Conservation (phyloP, 64 coral and sea anemone genomes). For the Dendronephthya gigantea region DNA sequence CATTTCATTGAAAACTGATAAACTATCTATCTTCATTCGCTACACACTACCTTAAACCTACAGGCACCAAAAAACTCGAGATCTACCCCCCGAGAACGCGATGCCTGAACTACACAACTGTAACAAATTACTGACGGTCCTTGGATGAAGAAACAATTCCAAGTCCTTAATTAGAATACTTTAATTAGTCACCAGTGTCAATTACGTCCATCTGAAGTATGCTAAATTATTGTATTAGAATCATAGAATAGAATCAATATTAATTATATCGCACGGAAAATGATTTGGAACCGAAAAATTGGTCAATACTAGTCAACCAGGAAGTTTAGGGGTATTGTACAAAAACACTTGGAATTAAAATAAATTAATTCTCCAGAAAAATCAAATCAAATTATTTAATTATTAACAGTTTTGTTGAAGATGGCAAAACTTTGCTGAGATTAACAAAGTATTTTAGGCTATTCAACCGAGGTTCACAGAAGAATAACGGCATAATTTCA, state of each 20-base stretch:
- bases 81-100: neutral
- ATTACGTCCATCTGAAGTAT: neutral
- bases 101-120: neutral
- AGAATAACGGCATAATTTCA: neutral
- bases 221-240: neutral
- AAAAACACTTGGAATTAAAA: too few species aligned
- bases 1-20: conserved; percentile 4
- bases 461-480: too few species aligned
- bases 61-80: neutral
- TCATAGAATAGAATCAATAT: neutral
- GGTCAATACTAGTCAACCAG: too few species aligned
- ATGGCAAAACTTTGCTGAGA: too few species aligned
- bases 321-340: too few species aligned
- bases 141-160: neutral
- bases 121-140: neutral
- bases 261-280: neutral
- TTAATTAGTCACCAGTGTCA: neutral
- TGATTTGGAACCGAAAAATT: too few species aligned
- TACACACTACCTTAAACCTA: neutral
- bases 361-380: too few species aligned
- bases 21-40: neutral
- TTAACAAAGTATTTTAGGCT: too few species aligned
- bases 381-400: too few species aligned
- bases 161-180: neutral
- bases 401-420: too few species aligned